Evolutionary conservation across 2,113 vertebrate species (phyloP), one percentile per base, ranked within the genome.

Genomic region (Lates calcarifer): DNA sequence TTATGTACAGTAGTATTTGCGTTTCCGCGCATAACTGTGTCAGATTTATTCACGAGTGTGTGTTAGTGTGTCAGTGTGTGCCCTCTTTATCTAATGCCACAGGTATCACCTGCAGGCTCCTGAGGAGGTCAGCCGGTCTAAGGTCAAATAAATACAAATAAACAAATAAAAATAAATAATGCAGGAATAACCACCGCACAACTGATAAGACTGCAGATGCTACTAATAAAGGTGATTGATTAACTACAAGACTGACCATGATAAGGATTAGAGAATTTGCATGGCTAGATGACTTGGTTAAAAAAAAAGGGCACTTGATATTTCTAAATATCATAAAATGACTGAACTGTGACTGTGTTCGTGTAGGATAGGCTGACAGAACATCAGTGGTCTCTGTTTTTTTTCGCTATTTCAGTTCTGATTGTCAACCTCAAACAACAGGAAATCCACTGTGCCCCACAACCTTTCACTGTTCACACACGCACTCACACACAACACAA

Each of bases 31-130:
- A 85, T 81, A 93, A 92, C 88, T 95, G 94, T 95, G 94, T 94
- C 94, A 94, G 53, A 78, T 84, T 68, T 61, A 55, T 80, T 88
- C 71, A 49, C 70, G 29, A 90, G 89, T 94, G 87, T 91, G 92
- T 94, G 94, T 95, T 93, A 94, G 92, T 95, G 93, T 95, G 95
- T 94, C 93, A 94, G 84, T 88, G 91, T 90, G 84, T 93, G 93
- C 90, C 92, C 90, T 94, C 88, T 90, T 94, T 93, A 58, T 88
- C 63, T 69, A 28, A 61, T 91, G 87, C 76, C 75, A 89, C 88
- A 91, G 79, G 88, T 87, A 94, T 90, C 76, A 68, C 83, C 56
- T 29, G 60, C 35, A 83, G 72, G 70, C 62, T 79, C 55, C 76
- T 6, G 74, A 71, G 37, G 62, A 79, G 66, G 29, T 72, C 31